phyloP scores from a whole-genome alignment of 2,888 invertebrate genomes.

The Zelleria hepariella region DNA sequence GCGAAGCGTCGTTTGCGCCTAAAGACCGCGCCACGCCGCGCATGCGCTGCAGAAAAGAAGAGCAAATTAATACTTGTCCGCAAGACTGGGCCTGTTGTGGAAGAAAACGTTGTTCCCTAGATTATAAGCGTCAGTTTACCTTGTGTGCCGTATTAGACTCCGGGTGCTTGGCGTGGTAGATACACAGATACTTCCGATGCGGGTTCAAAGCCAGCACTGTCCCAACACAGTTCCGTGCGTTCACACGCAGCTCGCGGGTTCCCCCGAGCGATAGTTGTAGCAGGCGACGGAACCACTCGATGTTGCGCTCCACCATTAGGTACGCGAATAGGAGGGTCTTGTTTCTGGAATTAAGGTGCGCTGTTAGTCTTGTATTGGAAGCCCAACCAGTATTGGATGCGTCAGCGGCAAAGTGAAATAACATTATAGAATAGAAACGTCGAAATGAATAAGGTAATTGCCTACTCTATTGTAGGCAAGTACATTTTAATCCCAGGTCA shows the following conservation, averaged over 20 bases:
- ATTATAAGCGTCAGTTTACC: conserved; percentile 51
- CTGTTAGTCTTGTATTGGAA: too few relatives aligned
- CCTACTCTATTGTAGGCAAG: too few relatives aligned
- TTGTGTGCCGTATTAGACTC: conserved; percentile 80
- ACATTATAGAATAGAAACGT: too few relatives aligned
- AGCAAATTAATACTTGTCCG: background rate
- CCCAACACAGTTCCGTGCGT: conserved; percentile 96
- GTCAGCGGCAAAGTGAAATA: too few relatives aligned
- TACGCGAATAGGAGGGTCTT: conserved; percentile 97
- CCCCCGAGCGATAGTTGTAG: conserved; percentile 89
- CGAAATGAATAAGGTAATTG: too few relatives aligned
- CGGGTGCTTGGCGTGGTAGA: conserved; percentile 97
- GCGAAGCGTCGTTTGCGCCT: conserved; percentile 32
- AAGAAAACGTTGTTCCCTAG: background rate
- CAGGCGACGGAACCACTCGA: conserved; percentile 94
- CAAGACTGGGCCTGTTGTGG: background rate
- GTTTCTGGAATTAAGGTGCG: conserved; percentile 86
- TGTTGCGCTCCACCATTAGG: conserved; percentile 91
- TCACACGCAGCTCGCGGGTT: conserved; percentile 86
- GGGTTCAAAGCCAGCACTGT: conserved; percentile 97
- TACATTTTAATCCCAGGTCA: too few relatives aligned
- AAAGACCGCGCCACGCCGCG: conserved; percentile 77
- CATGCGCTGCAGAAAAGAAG: conserved; percentile 68
- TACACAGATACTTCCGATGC: conserved; percentile 97
- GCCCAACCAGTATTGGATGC: too few relatives aligned